Conservation (phyloP, 2,113 vertebrate genomes). For the Burhinus bistriatus region DNA sequence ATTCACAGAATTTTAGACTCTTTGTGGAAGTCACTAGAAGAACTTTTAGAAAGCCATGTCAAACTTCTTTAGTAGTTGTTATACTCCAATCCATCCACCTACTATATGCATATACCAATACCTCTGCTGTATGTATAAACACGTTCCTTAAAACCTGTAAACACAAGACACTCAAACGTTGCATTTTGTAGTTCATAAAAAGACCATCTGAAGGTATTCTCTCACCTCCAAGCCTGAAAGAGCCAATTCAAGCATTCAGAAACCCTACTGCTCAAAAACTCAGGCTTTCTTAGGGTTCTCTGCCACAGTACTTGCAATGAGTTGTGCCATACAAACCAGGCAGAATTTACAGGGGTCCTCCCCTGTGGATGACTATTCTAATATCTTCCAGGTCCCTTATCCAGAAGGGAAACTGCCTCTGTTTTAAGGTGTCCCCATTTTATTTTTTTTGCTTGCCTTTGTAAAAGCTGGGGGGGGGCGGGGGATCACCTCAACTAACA, state of each 20-base stretch:
- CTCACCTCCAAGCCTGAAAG: not conserved
- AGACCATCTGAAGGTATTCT: not conserved
- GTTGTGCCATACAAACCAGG: not conserved
- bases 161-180: not conserved
- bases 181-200: not conserved
- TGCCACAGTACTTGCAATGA: not conserved
- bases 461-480: too few species aligned
- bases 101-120: not conserved
- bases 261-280: not conserved
- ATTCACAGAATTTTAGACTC: not conserved
- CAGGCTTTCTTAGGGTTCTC: not conserved
- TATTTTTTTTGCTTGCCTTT: not conserved
- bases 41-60: not conserved
- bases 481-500: not conserved
- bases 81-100: not conserved
- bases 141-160: not conserved
- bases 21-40: not conserved
- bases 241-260: not conserved
- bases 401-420: not conserved
- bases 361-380: not conserved
- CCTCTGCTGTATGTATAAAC: not conserved
- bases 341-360: not conserved
- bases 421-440: not conserved
- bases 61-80: not conserved
- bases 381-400: not conserved